These are phyloP conservation scores for Aptenodytes patagonicus DNA, from an alignment of 2,113 vertebrate species.

Conservation along the genomic window DNA sequence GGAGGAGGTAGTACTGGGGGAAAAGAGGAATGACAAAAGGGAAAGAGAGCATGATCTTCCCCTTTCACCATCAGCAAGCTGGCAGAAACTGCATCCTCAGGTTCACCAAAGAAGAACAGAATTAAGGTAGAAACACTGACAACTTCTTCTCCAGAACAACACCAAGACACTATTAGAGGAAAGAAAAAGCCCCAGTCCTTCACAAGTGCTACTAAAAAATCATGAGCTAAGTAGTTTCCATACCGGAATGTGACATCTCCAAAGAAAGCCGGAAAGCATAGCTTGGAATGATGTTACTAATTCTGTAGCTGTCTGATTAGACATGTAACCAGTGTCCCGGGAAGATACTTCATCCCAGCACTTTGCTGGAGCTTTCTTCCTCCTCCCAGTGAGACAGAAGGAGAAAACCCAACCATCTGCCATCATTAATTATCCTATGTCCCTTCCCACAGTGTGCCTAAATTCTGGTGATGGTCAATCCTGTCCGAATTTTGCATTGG, in stretches of 20 bases:
- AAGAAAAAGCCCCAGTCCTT: background rate
- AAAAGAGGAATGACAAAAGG: background rate
- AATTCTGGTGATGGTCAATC: background rate
- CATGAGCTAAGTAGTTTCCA: background rate
- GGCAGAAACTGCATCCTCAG: background rate
- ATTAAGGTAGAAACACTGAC: background rate
- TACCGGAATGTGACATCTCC: background rate
- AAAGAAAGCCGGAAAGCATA: background rate
- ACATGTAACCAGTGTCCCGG: background rate
- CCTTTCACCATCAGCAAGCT: background rate
- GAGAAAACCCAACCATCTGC: background rate
- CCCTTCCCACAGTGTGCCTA: background rate
- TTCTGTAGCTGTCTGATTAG: background rate
- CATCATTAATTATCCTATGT: background rate
- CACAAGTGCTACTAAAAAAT: background rate
- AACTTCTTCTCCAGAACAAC: background rate
- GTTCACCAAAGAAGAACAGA: background rate
- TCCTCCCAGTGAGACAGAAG: background rate
- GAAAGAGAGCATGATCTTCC: background rate
- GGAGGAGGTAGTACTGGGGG: background rate
- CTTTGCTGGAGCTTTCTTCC: background rate
- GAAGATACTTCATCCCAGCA: background rate
- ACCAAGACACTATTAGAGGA: background rate
- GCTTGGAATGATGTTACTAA: constrained; percentile 13
- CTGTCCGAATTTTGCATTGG: background rate